Evolutionary conservation across 2,888 invertebrate genomes (phyloP), one percentile per base, ranked within the genome.

Genomic region (Tromatobia lineatoria): DNA sequence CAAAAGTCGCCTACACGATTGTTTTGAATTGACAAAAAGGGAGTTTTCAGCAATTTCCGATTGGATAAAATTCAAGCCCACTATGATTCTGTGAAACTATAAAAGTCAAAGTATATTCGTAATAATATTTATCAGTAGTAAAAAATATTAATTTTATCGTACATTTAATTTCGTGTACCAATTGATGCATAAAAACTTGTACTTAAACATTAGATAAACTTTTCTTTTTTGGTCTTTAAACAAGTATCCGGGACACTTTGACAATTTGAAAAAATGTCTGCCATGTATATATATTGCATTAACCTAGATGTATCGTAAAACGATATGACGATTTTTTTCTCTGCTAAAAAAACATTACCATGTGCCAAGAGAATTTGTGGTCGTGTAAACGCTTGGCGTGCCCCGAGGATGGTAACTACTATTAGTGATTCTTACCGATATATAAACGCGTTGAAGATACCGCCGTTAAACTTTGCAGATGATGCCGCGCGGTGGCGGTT

Each of bases 251-350:
- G 52, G 74, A 47, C 69, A 42, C 23, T 61, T 57, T n/a, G 18
- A 25, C 23, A 23, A 34, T 81, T 81, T 78, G 70, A 64, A 80
- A 59, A 69, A 47, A 15, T 11, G 69, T 69, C 78, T 70, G 82
- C 78, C 69, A 59, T 52, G 78, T 15, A 38, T 59, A 61, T 61
- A 34, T 11, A 29, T 34, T 23, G 20, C 10, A 45, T n/a, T 18
- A 50, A 50, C 20, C 73, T 81, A 78, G 82, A 61, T 69, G 42
- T 52, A 75, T 42, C 73, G 75, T 38, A 82, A 85, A 85, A 80
- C 61, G 67, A 73, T 79, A 61, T 74, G 13, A 67, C 71, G 76
- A 75, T 59, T 59, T 59, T 20, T 50, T 34, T 61, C 61, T 42
- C 79, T 66, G 64, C 54, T 70, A 79, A 70, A 80, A 82, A 82